These are phyloP conservation scores for Adineta ricciae DNA, from an alignment of 2,888 invertebrate species.

Conservation along the genomic window DNA sequence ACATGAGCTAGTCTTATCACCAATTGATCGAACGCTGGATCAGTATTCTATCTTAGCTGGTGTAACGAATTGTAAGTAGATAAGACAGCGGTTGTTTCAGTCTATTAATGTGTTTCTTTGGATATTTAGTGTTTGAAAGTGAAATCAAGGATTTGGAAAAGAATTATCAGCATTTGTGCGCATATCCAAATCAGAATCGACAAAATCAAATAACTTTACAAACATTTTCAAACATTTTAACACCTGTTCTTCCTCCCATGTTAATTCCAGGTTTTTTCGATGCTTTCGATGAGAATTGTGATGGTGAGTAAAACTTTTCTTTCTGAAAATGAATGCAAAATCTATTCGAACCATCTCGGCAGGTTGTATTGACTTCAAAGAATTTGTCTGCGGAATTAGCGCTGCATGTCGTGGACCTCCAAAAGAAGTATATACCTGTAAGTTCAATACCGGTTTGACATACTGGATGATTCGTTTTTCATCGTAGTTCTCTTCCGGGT, in stretches of 20 bases:
- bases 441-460: no score
- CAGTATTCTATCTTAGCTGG: background rate
- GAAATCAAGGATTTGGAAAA: background rate
- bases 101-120: background rate
- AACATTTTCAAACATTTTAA: background rate
- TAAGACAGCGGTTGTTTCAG: background rate
- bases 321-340: background rate
- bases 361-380: constrained; percentile 74
- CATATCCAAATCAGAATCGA: background rate
- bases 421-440: constrained; percentile 75
- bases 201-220: background rate
- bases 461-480: no score
- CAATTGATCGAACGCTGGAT: background rate
- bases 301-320: constrained; percentile 55
- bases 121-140: background rate
- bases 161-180: background rate
- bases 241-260: background rate
- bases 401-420: constrained; percentile 80
- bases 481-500: constrained; percentile 75
- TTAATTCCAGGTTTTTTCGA: constrained; percentile 52
- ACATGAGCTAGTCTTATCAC: background rate
- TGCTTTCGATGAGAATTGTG: constrained; percentile 81
- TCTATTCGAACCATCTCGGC: background rate
- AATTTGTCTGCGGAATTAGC: constrained; percentile 83
- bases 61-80: background rate